Conservation (phyloP, 2,113 vertebrate genomes). For the Anhinga rufa region DNA sequence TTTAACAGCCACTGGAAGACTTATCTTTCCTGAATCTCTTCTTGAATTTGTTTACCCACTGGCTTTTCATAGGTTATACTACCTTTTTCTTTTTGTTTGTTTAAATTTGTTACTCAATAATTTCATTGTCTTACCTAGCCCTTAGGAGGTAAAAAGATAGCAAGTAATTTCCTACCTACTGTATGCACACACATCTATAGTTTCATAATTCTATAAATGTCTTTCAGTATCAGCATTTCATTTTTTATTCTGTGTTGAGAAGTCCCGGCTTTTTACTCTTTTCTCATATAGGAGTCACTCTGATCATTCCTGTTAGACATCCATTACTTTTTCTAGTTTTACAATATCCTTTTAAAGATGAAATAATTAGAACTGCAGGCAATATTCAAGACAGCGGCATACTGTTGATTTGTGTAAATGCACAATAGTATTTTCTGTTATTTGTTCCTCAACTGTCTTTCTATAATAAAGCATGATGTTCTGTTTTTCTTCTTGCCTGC, state of each 20-base stretch:
- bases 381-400: background rate
- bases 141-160: background rate
- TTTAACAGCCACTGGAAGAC: background rate
- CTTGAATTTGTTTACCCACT: background rate
- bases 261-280: background rate
- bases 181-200: background rate
- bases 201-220: background rate
- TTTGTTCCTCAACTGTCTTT: background rate
- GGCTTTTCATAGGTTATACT: background rate
- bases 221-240: background rate
- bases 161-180: background rate
- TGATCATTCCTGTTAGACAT: background rate
- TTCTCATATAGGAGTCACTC: background rate
- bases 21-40: background rate
- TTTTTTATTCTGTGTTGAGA: background rate
- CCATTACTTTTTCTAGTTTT: background rate
- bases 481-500: background rate
- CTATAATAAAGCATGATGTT: background rate
- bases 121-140: background rate
- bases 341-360: background rate
- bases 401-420: background rate
- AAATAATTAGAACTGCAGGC: background rate
- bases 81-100: background rate
- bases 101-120: background rate
- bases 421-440: background rate